Evolutionary conservation across 2,113 vertebrate species (phyloP).

Genomic region (Ciconia stormi): DNA sequence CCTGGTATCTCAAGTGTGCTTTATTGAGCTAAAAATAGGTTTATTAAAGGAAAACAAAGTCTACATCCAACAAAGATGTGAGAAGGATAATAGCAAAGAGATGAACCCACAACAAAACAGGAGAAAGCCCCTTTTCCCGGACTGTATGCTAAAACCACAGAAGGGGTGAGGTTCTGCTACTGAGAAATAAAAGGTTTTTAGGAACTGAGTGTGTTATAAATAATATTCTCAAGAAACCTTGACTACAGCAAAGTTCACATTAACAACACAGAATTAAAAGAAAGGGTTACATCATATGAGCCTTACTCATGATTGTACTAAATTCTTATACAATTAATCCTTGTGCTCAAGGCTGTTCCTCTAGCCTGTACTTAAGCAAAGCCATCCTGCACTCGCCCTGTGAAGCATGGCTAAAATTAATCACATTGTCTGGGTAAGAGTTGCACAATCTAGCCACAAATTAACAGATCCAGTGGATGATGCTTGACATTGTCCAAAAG

Average conservation of each 20-base stretch:
- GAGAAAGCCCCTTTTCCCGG: neutral
- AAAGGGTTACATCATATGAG: neutral
- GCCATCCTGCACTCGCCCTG: neutral
- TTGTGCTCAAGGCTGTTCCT: neutral
- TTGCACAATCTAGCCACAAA: slow-evolving; percentile 10
- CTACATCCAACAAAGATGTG: neutral
- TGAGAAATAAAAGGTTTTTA: neutral
- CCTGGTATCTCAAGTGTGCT: neutral
- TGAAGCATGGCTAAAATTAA: neutral
- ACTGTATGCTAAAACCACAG: neutral
- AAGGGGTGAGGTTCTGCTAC: neutral
- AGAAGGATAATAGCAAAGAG: neutral
- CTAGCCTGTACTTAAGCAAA: neutral
- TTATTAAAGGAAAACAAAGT: neutral
- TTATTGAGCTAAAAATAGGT: neutral
- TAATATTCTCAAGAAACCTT: neutral
- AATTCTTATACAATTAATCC: neutral
- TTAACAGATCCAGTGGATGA: neutral
- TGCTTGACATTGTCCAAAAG: neutral
- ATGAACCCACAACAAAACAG: neutral
- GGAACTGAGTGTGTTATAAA: neutral
- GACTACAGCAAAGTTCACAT: neutral
- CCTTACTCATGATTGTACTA: neutral
- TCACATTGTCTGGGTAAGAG: neutral
- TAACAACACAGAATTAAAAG: neutral